A percentile compares a stretch with the other conserved stretches of the same genome.
phyloP scores from a whole-genome alignment of 1,140 invertebrate genomes.

The Amphibalanus amphitrite region DNA sequence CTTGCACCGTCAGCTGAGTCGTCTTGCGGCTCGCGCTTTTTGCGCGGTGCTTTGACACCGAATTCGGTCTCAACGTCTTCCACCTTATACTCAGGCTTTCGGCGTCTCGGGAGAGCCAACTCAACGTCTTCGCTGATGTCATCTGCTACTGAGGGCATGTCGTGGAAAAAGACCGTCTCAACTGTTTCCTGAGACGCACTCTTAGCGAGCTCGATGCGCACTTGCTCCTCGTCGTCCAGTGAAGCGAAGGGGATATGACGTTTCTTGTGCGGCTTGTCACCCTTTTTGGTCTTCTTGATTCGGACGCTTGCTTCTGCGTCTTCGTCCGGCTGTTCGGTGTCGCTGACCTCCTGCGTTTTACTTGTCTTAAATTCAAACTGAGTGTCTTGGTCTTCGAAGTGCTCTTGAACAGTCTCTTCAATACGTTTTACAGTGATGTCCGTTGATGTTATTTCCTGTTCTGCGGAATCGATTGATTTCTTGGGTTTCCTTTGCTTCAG shows the following conservation, averaged over 20 bases:
- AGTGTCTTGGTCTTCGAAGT: constrained; percentile 1
- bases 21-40: constrained; percentile 15
- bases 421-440: constrained; percentile 19
- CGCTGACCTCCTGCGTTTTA: constrained; percentile 20
- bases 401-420: constrained; percentile 17
- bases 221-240: no score
- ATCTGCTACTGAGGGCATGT: neutral
- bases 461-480: constrained; percentile 17
- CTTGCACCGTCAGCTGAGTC: no score
- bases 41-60: constrained; percentile 14
- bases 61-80: constrained; percentile 19
- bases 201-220: no score
- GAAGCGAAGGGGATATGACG: no score
- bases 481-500: constrained; percentile 22
- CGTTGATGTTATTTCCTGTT: constrained; percentile 22
- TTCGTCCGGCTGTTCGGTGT: constrained; percentile 9
- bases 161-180: constrained; percentile 6
- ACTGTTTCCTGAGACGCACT: neutral
- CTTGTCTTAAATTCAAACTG: constrained; percentile 2
- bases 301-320: no score
- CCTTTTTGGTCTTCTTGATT: no score
- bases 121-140: constrained; percentile 13
- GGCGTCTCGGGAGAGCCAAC: constrained; percentile 14
- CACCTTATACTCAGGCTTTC: constrained; percentile 16
- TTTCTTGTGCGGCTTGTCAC: no score